Evolutionary conservation across 2,797 vertebrate species (phyloP).

Genomic region (Fistularia tabacaria): DNA sequence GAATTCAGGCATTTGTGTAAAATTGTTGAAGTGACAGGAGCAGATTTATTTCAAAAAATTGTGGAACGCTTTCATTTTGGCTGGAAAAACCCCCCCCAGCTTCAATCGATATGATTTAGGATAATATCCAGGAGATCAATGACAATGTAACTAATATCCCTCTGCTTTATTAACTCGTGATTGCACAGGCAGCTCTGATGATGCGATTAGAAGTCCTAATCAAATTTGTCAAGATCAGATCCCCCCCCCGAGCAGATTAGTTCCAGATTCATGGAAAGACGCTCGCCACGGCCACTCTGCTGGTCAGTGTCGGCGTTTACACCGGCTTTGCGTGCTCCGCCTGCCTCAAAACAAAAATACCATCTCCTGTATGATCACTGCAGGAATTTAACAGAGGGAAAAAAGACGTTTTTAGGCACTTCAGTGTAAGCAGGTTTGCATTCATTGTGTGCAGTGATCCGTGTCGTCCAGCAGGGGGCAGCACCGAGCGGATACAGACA

Average conservation of each 20-base stretch:
- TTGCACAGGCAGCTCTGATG: slow-evolving; percentile 36
- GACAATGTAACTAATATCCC: slow-evolving; percentile 40
- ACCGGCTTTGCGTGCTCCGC: too few relatives aligned
- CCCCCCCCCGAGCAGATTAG: slow-evolving; percentile 43
- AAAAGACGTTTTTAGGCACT: too few relatives aligned
- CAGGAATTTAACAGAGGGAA: too few relatives aligned
- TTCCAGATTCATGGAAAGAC: slow-evolving; percentile 19
- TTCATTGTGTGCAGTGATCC: too few relatives aligned
- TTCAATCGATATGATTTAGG: slow-evolving; percentile 37
- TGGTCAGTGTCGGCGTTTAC: too few relatives aligned
- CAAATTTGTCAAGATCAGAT: slow-evolving; percentile 40
- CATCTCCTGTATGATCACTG: too few relatives aligned
- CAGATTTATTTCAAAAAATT: slow-evolving; percentile 6
- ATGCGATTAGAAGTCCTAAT: slow-evolving; percentile 60
- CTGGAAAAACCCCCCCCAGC: slow-evolving; percentile 10
- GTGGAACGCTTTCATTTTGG: slow-evolving; percentile 13
- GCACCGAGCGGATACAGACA: slow-evolving; percentile 88
- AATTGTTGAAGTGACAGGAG: too few relatives aligned
- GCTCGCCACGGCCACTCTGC: slow-evolving; percentile 9
- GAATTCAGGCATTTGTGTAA: too few relatives aligned
- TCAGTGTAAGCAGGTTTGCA: too few relatives aligned
- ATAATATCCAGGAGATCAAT: slow-evolving; percentile 42
- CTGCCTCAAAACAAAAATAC: too few relatives aligned
- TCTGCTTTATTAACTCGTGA: slow-evolving; percentile 55
- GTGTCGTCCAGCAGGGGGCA: slow-evolving; percentile 28